These are phyloP conservation scores for Archaeoteleia sp. DNA, from an alignment of 2,888 invertebrate species.

Conservation along the genomic window DNA sequence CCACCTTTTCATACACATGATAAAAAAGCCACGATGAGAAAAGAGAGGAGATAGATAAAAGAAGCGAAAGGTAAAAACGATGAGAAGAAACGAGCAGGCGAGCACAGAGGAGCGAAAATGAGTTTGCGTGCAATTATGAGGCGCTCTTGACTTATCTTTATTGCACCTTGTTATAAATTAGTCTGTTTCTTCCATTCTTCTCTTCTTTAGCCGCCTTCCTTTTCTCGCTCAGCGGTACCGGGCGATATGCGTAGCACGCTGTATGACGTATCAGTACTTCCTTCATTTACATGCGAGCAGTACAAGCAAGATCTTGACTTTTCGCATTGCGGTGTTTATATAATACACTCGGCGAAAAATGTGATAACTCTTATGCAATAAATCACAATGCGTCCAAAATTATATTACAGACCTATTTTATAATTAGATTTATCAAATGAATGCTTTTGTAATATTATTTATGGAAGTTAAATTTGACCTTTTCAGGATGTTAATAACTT, in stretches of 20 bases:
- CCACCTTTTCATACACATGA: no score
- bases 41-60: slow-evolving; percentile 12
- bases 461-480: no score
- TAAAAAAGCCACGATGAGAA: no score
- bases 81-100: slow-evolving; percentile 13
- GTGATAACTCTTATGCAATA: no score
- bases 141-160: slow-evolving; percentile 41
- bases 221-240: slow-evolving; percentile 1
- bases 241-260: slow-evolving; percentile 6
- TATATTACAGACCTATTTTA: slow-evolving; percentile 30
- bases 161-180: slow-evolving; percentile 44
- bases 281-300: slow-evolving; percentile 29
- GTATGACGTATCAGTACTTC: slow-evolving; percentile 23
- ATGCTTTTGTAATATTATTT: no score
- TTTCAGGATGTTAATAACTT: no score
- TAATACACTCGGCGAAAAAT: no score
- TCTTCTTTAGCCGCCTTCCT: slow-evolving; percentile 4
- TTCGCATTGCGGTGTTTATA: slow-evolving; percentile 4
- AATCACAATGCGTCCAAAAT: slow-evolving; percentile 19
- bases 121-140: slow-evolving; percentile 48
- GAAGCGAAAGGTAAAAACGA: slow-evolving; percentile 13
- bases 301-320: slow-evolving; percentile 8
- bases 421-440: slow-evolving; percentile 33
- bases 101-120: slow-evolving; percentile 24
- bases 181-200: slow-evolving; percentile 11